Percentiles rank a stretch among this genome's conserved stretches.
phyloP scores from a whole-genome alignment of 2,797 vertebrate species.

The Vultur gryphus region DNA sequence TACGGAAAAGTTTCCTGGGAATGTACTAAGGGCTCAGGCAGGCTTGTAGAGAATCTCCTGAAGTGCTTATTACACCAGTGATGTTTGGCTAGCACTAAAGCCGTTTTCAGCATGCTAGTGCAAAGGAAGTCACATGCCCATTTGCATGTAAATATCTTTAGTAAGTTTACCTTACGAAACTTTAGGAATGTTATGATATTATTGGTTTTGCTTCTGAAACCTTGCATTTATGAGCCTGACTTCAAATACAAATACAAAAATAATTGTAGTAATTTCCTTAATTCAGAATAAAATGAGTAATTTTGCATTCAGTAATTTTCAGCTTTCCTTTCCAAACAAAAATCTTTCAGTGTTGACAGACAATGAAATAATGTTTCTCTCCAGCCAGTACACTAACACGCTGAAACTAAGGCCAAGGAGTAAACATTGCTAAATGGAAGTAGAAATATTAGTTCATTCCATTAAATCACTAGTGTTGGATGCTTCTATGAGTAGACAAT shows the following conservation, averaged over 20 bases:
- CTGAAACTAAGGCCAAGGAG: not conserved
- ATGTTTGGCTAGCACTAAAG: not conserved
- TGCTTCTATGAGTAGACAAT: not conserved
- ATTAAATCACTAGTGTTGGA: not conserved
- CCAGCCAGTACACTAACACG: not conserved
- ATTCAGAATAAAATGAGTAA: not conserved
- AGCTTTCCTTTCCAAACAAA: not conserved
- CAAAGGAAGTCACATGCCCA: not conserved
- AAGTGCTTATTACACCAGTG: not conserved
- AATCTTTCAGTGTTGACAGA: not conserved
- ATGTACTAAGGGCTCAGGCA: not conserved
- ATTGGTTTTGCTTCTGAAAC: not conserved
- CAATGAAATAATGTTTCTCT: not conserved
- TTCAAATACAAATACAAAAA: not conserved
- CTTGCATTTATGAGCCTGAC: not conserved
- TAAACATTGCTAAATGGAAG: not conserved
- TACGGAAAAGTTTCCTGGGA: not conserved
- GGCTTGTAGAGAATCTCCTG: not conserved
- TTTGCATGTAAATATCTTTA: not conserved
- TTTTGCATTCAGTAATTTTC: not conserved
- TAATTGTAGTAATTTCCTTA: not conserved
- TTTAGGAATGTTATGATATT: not conserved
- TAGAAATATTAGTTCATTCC: not conserved
- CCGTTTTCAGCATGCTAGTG: not conserved
- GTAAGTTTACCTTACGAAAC: not conserved